Conservation (phyloP, 2,113 vertebrate species). For the Fukomys damarensis region DNA sequence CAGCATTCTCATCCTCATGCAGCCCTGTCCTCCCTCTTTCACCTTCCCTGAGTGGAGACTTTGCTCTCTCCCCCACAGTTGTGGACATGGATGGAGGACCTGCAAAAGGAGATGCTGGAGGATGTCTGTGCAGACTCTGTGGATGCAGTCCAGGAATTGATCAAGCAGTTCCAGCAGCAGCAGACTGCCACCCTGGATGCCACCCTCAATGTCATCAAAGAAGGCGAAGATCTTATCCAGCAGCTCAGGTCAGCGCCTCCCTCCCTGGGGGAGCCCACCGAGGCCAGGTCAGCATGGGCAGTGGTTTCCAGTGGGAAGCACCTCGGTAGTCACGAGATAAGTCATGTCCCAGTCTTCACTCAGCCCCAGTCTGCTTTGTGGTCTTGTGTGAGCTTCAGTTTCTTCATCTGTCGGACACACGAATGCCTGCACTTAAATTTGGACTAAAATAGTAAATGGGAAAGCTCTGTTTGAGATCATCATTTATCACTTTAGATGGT, state of each 20-base stretch:
- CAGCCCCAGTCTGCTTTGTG: conserved; percentile 35
- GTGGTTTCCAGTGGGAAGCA: conserved; percentile 71
- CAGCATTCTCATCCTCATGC: neutral
- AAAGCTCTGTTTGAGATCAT: neutral
- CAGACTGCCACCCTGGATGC: conserved; percentile 97
- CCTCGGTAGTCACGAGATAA: conserved; percentile 75
- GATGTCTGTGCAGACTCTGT: conserved; percentile 97
- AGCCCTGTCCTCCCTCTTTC: neutral
- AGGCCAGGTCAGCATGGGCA: conserved; percentile 81
- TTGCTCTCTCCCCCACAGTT: conserved; percentile 88
- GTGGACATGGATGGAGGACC: conserved; percentile 99
- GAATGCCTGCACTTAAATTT: conserved; percentile 47
- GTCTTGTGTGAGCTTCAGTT: conserved; percentile 68
- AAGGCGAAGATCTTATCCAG: conserved; percentile 98
- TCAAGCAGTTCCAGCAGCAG: conserved; percentile 99
- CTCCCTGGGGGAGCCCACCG: conserved; percentile 80
- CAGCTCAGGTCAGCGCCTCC: conserved; percentile 94
- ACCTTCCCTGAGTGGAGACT: conserved; percentile 79
- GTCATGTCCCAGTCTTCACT: conserved; percentile 69
- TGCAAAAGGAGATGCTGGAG: conserved; percentile 98
- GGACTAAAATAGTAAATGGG: neutral
- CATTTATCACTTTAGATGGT: neutral
- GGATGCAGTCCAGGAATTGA: conserved; percentile 97
- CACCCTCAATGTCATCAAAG: conserved; percentile 98
- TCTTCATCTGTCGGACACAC: conserved; percentile 52